Evolutionary conservation across 2,888 invertebrate species (phyloP).

Genomic region (Eristalis pertinax): DNA sequence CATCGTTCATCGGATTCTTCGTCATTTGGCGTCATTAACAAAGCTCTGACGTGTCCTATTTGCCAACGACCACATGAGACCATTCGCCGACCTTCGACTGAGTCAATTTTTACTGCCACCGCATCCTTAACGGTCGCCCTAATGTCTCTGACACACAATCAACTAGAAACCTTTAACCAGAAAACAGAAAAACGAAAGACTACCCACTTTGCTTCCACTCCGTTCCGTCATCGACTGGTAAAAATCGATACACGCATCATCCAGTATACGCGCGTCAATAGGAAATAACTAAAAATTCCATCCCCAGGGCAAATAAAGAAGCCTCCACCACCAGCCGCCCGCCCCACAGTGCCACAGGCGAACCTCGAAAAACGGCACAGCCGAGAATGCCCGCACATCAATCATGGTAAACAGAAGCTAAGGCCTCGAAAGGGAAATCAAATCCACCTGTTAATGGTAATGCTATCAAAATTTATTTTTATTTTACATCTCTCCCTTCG

Average conservation of each 20-base stretch:
- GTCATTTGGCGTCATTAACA: not conserved
- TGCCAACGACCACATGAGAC: not conserved
- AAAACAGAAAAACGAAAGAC: not conserved
- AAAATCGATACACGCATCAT: conserved; percentile 55
- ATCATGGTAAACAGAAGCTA: conserved; percentile 58
- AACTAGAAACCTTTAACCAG: not conserved
- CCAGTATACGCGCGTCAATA: conserved; percentile 25
- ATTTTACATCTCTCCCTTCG: conserved; percentile 28
- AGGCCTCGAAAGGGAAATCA: conserved; percentile 59
- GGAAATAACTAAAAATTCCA: conserved; percentile 32
- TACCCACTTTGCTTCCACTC: not conserved
- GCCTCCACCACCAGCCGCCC: not conserved
- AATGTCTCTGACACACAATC: conserved; percentile 28
- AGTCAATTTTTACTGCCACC: conserved; percentile 31
- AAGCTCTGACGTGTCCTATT: conserved; percentile 1
- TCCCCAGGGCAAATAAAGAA: conserved; percentile 18
- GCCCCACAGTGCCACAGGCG: not conserved
- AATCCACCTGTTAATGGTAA: conserved; percentile 64
- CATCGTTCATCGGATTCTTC: not conserved
- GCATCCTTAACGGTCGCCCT: conserved; percentile 35
- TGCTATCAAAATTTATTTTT: conserved; percentile 63
- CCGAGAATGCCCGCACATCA: conserved; percentile 50
- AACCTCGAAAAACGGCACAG: not conserved
- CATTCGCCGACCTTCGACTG: conserved; percentile 5
- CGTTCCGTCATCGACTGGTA: conserved; percentile 5